Base-by-base conservation (phyloP, 2,888 invertebrate species). In the Andrena minutula region DNA sequence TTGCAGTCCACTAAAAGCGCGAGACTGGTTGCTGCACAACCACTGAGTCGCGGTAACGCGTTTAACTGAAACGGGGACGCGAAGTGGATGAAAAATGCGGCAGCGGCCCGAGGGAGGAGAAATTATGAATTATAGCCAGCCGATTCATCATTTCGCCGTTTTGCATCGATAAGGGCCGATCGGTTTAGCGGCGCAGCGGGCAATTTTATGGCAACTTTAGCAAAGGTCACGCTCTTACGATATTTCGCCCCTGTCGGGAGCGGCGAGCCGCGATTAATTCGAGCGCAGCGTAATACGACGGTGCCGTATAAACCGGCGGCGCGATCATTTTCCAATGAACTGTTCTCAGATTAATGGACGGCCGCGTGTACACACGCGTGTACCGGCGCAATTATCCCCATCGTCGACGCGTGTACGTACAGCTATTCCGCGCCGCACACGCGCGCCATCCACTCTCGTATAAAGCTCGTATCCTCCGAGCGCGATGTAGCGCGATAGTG, bases 261-360 rank as follows among this genome's bases (percentile, higher is more conserved):
- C 69, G 74, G 79, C 75, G 73, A 76, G 74, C 75, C 79, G 79
- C 85, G 86, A 86, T 86, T 86, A 86, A 86, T 86, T 79, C 64
- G 26, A 69, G 70, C 83, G 20, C 79, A n/a, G 75, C 71, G 71
- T 78, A 80, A 85, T 85, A 75, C 75, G 73, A 73, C 80, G 84
- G 23, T 30, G 75, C 41, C 63, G 82, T 79, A 75, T 79, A 79
- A 79, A 71, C 75, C 41, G 83, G 76, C 74, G 61, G 35, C 53
- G 60, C 84, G 73, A 88, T 87, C 84, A 83, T 88, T 88, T 88
- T 88, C 87, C 88, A 82, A 82, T 82, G 79, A 82, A 82, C 79
- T 82, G 85, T 85, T 86, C 84, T 82, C 82, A 82, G 83, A 88
- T 85, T 84, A 88, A 88, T 88, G 88, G 85, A 77, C 74, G 79